Base-by-base conservation (phyloP, 2,797 vertebrate species). In the Hozukius guyotensis region DNA sequence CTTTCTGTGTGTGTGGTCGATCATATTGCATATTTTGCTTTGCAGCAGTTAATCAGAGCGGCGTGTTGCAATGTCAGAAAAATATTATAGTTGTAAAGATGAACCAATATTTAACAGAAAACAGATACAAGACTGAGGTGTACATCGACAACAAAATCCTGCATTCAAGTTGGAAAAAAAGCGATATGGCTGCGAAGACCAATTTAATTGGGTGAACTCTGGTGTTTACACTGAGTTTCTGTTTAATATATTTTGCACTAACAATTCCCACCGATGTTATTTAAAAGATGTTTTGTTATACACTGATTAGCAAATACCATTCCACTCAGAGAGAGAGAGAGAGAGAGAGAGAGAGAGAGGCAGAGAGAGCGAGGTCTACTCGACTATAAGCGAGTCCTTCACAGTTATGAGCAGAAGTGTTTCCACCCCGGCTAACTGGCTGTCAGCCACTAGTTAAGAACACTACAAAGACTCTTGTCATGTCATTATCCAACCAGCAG, bases 381-480 rank as follows among this genome's bases (percentile, higher is more conserved):
- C 25, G 29, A 81, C 66, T 86, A n/a, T 69, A 73, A 83, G 77
- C 70, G 56, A 72, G 86, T 82, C 66, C 85, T 85, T 78, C 82
- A 89, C 75, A 79, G 75, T 71, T 73, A 77, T 77, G 1, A 86
- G 63, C 80, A 73, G 10, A 59, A 87, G 85, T 65, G 70, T 72
- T 83, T 63, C 74, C 60, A 77, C 49, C 53, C 60, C 34, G 49
- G 24, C 74, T 72, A 63, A 77, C 81, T 10, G 78, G 62, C 76
- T 61, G 75, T 79, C 80, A 83, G 74, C 64, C 56, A 31, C 53
- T 71, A n/a, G 77, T 82, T 73, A 72, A 82, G 61, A 80, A 75
- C 78, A 25, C 80, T 81, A 62, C 72, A 82, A 4, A 79, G 56
- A 69, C 85, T 57, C 81, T 83, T 1, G 14, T 77, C 38, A 1